Evolutionary conservation across 2,113 vertebrate genomes (phyloP).

Genomic region (Pelecanoides urinatrix): DNA sequence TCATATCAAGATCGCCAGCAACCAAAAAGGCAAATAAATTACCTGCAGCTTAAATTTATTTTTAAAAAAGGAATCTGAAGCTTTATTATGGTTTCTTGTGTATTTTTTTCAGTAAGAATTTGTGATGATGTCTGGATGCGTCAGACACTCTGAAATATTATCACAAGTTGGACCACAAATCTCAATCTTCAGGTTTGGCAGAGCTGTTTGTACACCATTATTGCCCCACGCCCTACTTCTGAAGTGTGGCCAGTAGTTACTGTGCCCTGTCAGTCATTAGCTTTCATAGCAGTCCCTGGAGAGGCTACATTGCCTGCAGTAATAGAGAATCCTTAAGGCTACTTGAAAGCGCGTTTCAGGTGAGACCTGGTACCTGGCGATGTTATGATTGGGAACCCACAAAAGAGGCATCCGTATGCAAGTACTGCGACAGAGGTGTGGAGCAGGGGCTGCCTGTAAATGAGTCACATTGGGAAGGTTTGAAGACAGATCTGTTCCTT

Average conservation of each 20-base stretch:
- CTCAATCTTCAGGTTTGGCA: not conserved
- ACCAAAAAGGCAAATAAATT: not conserved
- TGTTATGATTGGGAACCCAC: not conserved
- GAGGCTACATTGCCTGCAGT: not conserved
- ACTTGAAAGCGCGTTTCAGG: rapidly evolving
- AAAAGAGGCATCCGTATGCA: not conserved
- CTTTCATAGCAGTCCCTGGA: not conserved
- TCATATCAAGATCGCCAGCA: not conserved
- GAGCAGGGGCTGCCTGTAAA: not conserved
- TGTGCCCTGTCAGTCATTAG: not conserved
- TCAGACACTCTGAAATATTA: not conserved
- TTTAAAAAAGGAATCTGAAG: not conserved
- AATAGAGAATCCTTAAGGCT: not conserved
- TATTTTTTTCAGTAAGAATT: not conserved
- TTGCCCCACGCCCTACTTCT: not conserved
- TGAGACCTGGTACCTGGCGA: not conserved
- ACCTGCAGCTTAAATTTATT: not conserved
- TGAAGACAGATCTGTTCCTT: not conserved
- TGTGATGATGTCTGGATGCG: not conserved
- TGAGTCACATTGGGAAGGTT: rapidly evolving
- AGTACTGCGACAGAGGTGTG: not conserved
- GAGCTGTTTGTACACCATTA: not conserved
- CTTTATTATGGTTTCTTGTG: not conserved
- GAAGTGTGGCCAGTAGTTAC: not conserved
- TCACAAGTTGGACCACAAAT: not conserved